These are phyloP conservation scores for Drosophila sturtevanti DNA, from an alignment of 1,140 invertebrate genomes.

Conservation along the genomic window DNA sequence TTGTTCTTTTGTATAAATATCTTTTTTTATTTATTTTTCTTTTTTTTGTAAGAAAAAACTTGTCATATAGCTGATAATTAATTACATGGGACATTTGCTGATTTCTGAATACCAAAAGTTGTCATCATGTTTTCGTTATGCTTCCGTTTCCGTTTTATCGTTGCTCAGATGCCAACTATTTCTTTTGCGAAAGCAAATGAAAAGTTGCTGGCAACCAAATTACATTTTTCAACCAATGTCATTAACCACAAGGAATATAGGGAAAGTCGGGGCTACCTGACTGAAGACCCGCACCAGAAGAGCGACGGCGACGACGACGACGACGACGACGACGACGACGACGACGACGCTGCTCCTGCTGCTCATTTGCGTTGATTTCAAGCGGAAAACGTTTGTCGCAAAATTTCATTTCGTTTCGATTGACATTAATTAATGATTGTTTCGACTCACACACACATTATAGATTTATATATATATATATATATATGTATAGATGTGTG, in stretches of 20 bases:
- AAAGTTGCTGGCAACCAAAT: constrained; percentile 59
- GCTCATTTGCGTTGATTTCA: constrained; percentile 76
- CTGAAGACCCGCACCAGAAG: constrained; percentile 52
- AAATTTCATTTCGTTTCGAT: constrained; percentile 80
- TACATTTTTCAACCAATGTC: constrained; percentile 55
- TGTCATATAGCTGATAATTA: constrained; percentile 55
- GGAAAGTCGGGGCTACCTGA: constrained; percentile 31
- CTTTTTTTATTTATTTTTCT: constrained; percentile 12
- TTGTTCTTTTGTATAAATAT: not conserved
- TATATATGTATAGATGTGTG: constrained; percentile 23
- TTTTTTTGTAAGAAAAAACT: not conserved
- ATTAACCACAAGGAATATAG: constrained; percentile 26
- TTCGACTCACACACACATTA: constrained; percentile 52
- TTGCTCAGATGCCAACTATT: constrained; percentile 22
- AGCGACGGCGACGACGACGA: not conserved
- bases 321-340: not conserved
- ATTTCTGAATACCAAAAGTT: constrained; percentile 68
- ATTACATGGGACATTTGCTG: constrained; percentile 61
- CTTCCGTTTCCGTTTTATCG: constrained; percentile 46
- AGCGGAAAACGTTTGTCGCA: constrained; percentile 79
- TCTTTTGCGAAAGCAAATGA: constrained; percentile 38
- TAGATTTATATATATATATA: constrained; percentile 29
- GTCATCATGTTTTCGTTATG: constrained; percentile 57
- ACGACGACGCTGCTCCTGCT: constrained; percentile 38
- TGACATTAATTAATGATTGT: constrained; percentile 81